These are phyloP conservation scores for Platygyra sinensis DNA, from an alignment of 64 coral and sea anemone genomes.

Conservation along the genomic window DNA sequence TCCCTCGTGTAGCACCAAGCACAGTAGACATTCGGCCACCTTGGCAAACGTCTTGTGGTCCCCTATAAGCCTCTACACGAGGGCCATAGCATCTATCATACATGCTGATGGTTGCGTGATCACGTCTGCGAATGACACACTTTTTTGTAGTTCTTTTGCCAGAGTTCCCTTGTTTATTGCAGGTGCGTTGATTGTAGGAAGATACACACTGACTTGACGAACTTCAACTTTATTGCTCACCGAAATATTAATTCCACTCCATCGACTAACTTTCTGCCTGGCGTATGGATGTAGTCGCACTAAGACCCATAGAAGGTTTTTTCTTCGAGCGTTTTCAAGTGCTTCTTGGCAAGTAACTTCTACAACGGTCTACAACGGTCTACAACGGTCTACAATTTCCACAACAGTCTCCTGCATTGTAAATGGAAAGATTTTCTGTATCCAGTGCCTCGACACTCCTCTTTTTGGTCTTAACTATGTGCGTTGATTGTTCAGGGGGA, in stretches of 20 bases:
- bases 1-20: too few relatives aligned
- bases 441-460: not conserved
- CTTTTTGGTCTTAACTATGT: not conserved
- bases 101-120: too few relatives aligned
- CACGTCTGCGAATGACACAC: too few relatives aligned
- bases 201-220: not conserved
- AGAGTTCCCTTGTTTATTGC: too few relatives aligned
- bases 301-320: constrained; percentile 28
- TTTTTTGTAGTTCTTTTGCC: too few relatives aligned
- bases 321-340: not conserved
- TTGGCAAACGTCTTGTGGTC: too few relatives aligned
- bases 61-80: too few relatives aligned
- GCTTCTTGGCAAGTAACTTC: constrained; percentile 10
- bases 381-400: not conserved
- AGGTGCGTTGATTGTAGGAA: too few relatives aligned
- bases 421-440: not conserved
- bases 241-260: constrained; percentile 33
- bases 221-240: constrained; percentile 27
- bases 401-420: constrained; percentile 6
- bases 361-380: not conserved
- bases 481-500: not conserved
- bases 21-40: too few relatives aligned
- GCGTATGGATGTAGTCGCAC: constrained; percentile 5
- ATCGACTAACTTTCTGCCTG: constrained; percentile 20
- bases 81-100: too few relatives aligned